Conservation (phyloP, 92 coral and sea anemone genomes). For the Plumapathes pennacea region DNA sequence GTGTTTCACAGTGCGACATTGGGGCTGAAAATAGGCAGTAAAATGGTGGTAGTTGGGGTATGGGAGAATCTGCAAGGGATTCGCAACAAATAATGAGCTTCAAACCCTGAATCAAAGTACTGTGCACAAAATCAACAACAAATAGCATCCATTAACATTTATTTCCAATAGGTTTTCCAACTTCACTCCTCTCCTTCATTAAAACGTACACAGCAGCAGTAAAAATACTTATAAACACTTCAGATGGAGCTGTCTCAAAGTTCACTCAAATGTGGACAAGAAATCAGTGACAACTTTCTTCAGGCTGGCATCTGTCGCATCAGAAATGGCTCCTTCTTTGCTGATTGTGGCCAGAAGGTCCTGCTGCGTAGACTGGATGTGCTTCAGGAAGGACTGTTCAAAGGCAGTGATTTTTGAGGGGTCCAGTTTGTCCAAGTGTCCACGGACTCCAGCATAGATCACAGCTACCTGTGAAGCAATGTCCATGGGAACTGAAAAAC, state of each 20-base stretch:
- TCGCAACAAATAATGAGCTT: no score
- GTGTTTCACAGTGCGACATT: no score
- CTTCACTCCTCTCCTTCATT: background rate
- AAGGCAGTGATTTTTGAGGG: conserved; percentile 94
- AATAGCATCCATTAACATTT: no score
- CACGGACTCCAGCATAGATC: conserved; percentile 97
- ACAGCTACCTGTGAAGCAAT: conserved; percentile 98
- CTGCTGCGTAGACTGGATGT: conserved; percentile 89
- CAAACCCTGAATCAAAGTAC: no score
- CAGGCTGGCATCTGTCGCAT: conserved; percentile 89
- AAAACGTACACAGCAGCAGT: conserved; percentile 42
- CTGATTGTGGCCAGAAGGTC: conserved; percentile 87
- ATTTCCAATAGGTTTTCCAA: no score
- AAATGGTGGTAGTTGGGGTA: no score
- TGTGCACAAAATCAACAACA: no score
- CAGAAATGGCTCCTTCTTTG: conserved; percentile 84
- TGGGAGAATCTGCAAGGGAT: no score
- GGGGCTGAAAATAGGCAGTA: no score
- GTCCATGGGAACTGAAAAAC: conserved; percentile 87
- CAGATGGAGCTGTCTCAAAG: conserved; percentile 1
- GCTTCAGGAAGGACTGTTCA: conserved; percentile 94
- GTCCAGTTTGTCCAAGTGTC: conserved; percentile 95
- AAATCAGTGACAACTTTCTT: conserved; percentile 87
- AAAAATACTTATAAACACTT: conserved; percentile 53
- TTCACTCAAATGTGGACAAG: conserved; percentile 84